phyloP scores from a whole-genome alignment of 2,113 vertebrate genomes.

The Anoura caudifer region DNA sequence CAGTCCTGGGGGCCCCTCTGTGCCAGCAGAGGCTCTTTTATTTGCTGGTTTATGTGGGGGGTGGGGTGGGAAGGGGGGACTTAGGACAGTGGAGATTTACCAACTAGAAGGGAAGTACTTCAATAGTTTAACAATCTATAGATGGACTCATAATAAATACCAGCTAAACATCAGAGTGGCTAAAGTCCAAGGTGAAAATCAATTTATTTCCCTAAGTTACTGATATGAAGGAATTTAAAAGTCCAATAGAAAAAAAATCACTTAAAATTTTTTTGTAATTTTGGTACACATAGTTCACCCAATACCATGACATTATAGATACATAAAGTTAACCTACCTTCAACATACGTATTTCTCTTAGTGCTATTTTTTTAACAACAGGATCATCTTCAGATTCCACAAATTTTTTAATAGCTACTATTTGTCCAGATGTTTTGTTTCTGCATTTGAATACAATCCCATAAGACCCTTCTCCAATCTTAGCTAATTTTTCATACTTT shows the following conservation, averaged over 20 bases:
- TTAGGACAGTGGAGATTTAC: neutral
- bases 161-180: neutral
- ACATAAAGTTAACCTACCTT: conserved; percentile 80
- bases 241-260: neutral
- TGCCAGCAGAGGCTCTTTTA: neutral
- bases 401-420: conserved; percentile 92
- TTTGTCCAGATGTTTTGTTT: conserved; percentile 86
- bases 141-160: neutral
- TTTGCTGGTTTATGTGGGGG: neutral
- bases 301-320: neutral
- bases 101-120: neutral
- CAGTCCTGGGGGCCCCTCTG: neutral
- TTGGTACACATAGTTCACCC: neutral
- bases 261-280: neutral
- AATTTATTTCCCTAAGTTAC: neutral
- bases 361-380: conserved; percentile 89
- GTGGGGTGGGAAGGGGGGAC: neutral
- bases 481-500: conserved; percentile 90
- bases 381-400: conserved; percentile 91
- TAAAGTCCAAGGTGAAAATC: neutral
- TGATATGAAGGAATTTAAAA: conserved; percentile 5
- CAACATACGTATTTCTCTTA: conserved; percentile 89
- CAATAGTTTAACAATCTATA: neutral
- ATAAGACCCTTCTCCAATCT: conserved; percentile 91
- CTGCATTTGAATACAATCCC: conserved; percentile 92